A percentile compares a stretch with the other conserved stretches of the same genome.
phyloP scores from a whole-genome alignment of 2,113 vertebrate genomes.

The Myrmecophaga tridactyla region DNA sequence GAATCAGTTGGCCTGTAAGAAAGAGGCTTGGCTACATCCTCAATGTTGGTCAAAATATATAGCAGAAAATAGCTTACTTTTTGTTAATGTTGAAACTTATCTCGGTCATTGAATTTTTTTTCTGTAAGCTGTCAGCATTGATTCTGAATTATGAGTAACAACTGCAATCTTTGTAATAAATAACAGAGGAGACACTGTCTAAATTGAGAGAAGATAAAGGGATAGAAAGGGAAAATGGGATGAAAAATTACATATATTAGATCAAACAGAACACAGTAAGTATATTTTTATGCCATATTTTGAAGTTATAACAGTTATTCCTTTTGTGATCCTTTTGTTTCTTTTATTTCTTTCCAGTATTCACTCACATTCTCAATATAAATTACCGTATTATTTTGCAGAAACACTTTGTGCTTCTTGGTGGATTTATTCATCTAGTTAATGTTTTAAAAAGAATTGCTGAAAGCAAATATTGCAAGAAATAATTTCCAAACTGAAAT shows the following conservation, averaged over 20 bases:
- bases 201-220: background rate
- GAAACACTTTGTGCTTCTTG: conserved; percentile 65
- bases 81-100: conserved; percentile 37
- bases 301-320: conserved; percentile 32
- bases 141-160: conserved; percentile 48
- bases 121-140: conserved; percentile 25
- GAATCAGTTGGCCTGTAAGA: background rate
- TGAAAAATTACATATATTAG: conserved; percentile 51
- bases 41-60: background rate
- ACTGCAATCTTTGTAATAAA: conserved; percentile 59
- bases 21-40: background rate
- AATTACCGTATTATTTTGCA: conserved; percentile 78
- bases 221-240: background rate
- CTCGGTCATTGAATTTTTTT: background rate
- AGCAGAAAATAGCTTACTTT: conserved; percentile 1
- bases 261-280: conserved; percentile 64
- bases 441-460: conserved; percentile 63
- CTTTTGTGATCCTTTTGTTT: conserved; percentile 59
- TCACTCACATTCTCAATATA: conserved; percentile 64
- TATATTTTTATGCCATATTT: conserved; percentile 57
- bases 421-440: conserved; percentile 68
- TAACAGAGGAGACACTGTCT: conserved; percentile 69
- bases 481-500: conserved; percentile 66
- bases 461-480: conserved; percentile 74
- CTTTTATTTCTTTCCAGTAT: conserved; percentile 62